Conservation (phyloP, 2,113 vertebrate species). For the Rhizomys pruinosus region DNA sequence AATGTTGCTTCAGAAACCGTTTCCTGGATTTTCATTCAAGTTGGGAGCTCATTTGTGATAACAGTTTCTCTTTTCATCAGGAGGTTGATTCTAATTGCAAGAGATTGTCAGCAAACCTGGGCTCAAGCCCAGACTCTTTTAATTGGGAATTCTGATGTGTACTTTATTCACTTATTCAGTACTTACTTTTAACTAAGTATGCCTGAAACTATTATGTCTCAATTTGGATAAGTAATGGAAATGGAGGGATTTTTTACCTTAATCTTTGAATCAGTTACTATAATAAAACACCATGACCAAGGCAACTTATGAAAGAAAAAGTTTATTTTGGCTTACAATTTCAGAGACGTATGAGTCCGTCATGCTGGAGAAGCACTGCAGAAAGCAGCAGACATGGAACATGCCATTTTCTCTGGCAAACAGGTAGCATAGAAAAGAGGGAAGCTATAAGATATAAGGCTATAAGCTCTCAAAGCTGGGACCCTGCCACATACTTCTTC, state of each 20-base stretch:
- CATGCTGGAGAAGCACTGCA: too few species aligned
- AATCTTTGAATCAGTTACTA: too few species aligned
- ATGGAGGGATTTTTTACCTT: neutral
- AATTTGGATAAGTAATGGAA: slow-evolving; percentile 6
- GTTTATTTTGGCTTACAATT: too few species aligned
- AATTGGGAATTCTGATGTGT: slow-evolving; percentile 18
- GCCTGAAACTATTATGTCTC: slow-evolving; percentile 5
- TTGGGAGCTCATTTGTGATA: slow-evolving; percentile 17
- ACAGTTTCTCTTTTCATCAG: slow-evolving; percentile 29
- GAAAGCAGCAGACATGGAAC: too few species aligned
- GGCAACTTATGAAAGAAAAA: too few species aligned
- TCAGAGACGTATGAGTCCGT: too few species aligned
- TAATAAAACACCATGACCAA: too few species aligned
- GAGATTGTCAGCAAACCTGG: slow-evolving; percentile 42
- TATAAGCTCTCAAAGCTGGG: too few species aligned
- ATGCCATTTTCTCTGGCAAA: too few species aligned
- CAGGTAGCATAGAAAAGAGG: too few species aligned
- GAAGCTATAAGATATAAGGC: too few species aligned
- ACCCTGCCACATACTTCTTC: too few species aligned
- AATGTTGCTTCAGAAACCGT: slow-evolving; percentile 30
- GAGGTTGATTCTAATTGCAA: neutral
- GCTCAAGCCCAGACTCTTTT: slow-evolving; percentile 43
- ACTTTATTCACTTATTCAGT: neutral
- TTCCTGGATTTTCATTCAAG: slow-evolving; percentile 26
- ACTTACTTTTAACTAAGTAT: slow-evolving; percentile 1